A percentile compares a stretch with the other conserved stretches of the same genome.
Evolutionary conservation across 2,797 vertebrate species (phyloP).

Genomic region (Spinus pinus): DNA sequence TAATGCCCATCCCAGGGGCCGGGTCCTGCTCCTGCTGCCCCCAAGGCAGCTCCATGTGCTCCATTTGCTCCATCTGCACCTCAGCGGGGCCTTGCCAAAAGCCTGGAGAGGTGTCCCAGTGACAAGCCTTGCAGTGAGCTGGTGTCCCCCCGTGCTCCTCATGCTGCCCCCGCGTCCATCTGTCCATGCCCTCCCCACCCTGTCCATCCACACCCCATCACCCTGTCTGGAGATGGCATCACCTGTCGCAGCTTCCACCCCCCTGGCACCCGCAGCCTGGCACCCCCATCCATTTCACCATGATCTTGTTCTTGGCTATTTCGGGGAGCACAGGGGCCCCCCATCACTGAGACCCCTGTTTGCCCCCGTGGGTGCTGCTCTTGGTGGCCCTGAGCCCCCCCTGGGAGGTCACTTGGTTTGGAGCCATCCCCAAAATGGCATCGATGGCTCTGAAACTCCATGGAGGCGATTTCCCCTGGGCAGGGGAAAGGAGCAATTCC

Average conservation of each 20-base stretch:
- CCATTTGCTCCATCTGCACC: not conserved
- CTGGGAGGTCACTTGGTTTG: not conserved
- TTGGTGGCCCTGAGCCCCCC: not conserved
- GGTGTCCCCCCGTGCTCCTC: not conserved
- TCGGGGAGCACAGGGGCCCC: not conserved
- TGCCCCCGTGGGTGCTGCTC: not conserved
- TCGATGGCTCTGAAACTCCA: not conserved
- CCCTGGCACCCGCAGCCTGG: not conserved
- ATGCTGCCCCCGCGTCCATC: not conserved
- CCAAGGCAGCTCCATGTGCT: fast-evolving
- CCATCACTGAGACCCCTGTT: fast-evolving
- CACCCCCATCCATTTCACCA: slow-evolving; percentile 44
- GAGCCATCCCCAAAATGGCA: not conserved
- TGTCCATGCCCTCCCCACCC: not conserved
- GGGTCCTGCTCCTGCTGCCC: not conserved
- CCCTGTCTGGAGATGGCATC: not conserved
- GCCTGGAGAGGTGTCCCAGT: not conserved
- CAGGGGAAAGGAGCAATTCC: not conserved
- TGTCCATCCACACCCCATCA: not conserved
- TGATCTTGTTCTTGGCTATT: slow-evolving; percentile 51
- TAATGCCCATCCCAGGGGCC: not conserved
- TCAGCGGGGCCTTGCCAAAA: not conserved
- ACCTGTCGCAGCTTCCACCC: not conserved
- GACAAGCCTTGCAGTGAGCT: slow-evolving; percentile 38
- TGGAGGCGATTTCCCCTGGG: not conserved